A percentile compares a stretch with the other conserved stretches of the same genome.
phyloP scores from a whole-genome alignment of 2,797 vertebrate species.

The Euthynnus affinis region DNA sequence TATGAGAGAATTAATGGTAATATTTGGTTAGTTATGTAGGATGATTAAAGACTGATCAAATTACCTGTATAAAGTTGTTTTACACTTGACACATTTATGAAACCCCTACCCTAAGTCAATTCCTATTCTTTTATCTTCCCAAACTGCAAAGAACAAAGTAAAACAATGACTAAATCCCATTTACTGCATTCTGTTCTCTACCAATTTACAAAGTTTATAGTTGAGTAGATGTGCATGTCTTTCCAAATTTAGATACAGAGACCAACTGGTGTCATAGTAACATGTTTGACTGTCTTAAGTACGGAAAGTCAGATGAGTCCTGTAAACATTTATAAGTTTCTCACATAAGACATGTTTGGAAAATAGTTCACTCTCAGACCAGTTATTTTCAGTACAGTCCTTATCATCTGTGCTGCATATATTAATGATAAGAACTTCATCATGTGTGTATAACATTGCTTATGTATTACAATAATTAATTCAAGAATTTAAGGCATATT shows the following conservation, averaged over 20 bases:
- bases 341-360: slow-evolving; percentile 18
- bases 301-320: slow-evolving; percentile 34
- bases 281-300: not conserved
- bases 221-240: slow-evolving; percentile 19
- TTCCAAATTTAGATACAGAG: slow-evolving; percentile 7
- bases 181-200: too few species aligned
- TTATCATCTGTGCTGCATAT: slow-evolving; percentile 29
- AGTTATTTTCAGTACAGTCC: not conserved
- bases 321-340: slow-evolving; percentile 32
- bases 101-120: not conserved
- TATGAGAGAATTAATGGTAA: too few species aligned
- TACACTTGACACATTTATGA: not conserved
- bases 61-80: not conserved
- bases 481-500: too few species aligned
- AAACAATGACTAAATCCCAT: not conserved
- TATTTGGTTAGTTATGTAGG: not conserved
- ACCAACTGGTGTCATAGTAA: slow-evolving; percentile 11
- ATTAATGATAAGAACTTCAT: not conserved
- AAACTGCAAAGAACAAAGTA: too few species aligned
- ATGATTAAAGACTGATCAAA: not conserved
- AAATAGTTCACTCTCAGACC: not conserved
- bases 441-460: not conserved
- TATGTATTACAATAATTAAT: not conserved
- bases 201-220: too few species aligned
- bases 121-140: not conserved